Evolutionary conservation across 2,888 invertebrate species (phyloP), one percentile per base, ranked within the genome.

Genomic region (Sepiola atlantica): DNA sequence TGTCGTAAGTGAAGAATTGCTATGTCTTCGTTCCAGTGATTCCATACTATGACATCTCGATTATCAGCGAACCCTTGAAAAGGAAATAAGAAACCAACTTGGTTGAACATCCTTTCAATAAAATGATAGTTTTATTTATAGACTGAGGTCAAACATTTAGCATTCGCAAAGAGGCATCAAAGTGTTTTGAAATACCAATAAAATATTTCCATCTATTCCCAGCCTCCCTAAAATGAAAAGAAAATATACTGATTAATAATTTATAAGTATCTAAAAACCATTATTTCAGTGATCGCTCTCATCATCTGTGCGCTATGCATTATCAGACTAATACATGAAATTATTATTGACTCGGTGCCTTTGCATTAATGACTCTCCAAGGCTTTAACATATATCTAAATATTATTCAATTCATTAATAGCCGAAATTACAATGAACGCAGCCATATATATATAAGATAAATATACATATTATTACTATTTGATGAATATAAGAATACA

Each of bases 241-340:
- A 77, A 77, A n/a, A 77, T 77, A n/a, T 32, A n/a, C n/a, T 77
- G 77, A 77, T 77, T 32, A 77, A 77, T 77, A 16, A 77, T 77
- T 77, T 77, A 77, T 77, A 77, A 77, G 77, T 77, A 77, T 77
- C 77, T 77, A 77, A 77, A 77, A 77, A 77, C n/a, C 77, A 77
- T 77, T 77, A 77, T n/a, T 45, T 18, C 32, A 32, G n/a, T 77
- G 77, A 14, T 77, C 77, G 16, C n/a, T 4, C 77, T 32, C 77
- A 32, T 77, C 77, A 77, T 32, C 77, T 77, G 16, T 77, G 14
- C n/a, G 14, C 77, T 2, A n/a, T 77, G 28, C 28, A 77, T 77
- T 77, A 77, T 77, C 77, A 77, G 77, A 77, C 32, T n/a, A 14
- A 77, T 77, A 32, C 32, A 32, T n/a, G 77, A 77, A 77, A n/a